A percentile compares a stretch with the other conserved stretches of the same genome.
Conservation (phyloP, 2,888 invertebrate species). For the Sialis lutaria region DNA sequence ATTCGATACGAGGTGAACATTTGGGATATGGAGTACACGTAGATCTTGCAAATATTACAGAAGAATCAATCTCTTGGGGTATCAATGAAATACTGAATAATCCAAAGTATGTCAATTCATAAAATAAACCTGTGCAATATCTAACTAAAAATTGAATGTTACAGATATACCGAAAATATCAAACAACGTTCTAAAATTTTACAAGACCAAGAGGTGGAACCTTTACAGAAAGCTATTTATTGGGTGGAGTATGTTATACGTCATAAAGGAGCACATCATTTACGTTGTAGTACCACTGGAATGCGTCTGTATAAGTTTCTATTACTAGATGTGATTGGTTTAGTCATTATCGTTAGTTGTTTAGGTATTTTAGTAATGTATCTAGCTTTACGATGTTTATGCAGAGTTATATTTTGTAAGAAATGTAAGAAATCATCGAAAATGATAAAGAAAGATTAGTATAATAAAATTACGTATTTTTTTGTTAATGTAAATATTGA, state of each 20-base stretch:
- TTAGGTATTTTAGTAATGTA: too few species aligned
- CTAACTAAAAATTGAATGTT: not conserved
- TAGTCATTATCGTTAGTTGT: too few species aligned
- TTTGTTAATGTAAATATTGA: too few species aligned
- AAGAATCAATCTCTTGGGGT: constrained; percentile 20
- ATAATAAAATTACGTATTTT: too few species aligned
- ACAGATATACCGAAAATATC: constrained; percentile 5
- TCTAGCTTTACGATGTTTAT: too few species aligned
- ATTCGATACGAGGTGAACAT: constrained; percentile 23
- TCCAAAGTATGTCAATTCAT: constrained; percentile 11
- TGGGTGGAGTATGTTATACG: constrained; percentile 5
- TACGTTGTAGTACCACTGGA: constrained; percentile 3
- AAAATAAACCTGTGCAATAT: not conserved
- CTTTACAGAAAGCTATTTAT: constrained; percentile 3
- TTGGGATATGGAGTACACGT: constrained; percentile 23
- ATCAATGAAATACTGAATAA: constrained; percentile 22
- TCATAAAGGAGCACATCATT: constrained; percentile 7
- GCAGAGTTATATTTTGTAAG: too few species aligned
- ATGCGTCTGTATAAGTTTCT: constrained; percentile 6
- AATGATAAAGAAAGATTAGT: too few species aligned
- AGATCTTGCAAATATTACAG: constrained; percentile 21
- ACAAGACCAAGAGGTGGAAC: constrained; percentile 6
- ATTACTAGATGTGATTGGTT: constrained; percentile 7
- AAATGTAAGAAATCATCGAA: too few species aligned
- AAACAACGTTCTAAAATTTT: constrained; percentile 7